Base-by-base conservation (phyloP, 2,888 invertebrate genomes). In the Suillia variegata region DNA sequence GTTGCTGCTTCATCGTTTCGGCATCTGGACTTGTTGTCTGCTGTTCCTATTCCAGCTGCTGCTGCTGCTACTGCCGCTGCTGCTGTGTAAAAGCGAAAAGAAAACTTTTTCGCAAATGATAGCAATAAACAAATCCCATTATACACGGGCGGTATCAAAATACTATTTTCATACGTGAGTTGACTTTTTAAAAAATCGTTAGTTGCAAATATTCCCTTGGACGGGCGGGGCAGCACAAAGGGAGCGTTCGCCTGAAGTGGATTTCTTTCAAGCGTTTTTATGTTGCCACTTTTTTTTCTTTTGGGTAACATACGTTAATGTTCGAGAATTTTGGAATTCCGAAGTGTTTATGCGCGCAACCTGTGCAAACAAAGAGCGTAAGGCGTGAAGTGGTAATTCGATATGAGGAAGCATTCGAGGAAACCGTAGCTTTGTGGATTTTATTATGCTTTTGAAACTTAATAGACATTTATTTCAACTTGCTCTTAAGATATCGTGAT, bases 61-160 rank as follows among this genome's bases (percentile, higher is more conserved):
- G n/a, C n/a, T n/a, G n/a, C n/a, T n/a, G n/a, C n/a, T n/a, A n/a
- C n/a, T n/a, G n/a, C n/a, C n/a, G 33, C 2, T 15, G 24, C 24
- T 34, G 4, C 15, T n/a, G 31, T 38, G 54, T 24, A 42, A 20
- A n/a, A 13, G 54, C 10, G 50, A 12, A 33, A 49, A 59, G 62
- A n/a, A 63, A 58, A 65, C 53, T 70, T 75, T n/a, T 67, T 67
- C 68, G 68, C 77, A 78, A 79, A 77, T 78, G 77, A 77, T 76
- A 75, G 75, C 79, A 78, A 78, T 78, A 77, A 77, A 77, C 78
- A 77, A 77, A 78, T 77, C 77, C 77, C 73, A 78, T 79, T 77
- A 77, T 78, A 78, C 74, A 78, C 75, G 76, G 71, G n/a, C n/a
- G 69, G 73, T 77, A 77, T 77, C 77, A 78, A 78, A 77, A 77